phyloP scores from a whole-genome alignment of 2,113 vertebrate species.

The Anarhynchus alexandrinus region DNA sequence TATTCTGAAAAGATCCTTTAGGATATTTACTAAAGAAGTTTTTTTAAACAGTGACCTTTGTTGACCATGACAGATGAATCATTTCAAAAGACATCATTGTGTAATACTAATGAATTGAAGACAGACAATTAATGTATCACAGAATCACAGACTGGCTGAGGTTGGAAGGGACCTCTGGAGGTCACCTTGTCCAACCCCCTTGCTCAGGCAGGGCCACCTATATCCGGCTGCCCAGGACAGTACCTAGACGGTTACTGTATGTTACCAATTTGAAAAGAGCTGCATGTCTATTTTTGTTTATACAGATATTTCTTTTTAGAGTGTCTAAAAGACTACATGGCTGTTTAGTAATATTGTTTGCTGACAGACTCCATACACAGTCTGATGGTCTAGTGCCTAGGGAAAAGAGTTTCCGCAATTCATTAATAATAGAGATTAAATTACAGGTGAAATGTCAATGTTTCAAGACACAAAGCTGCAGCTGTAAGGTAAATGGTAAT shows the following conservation, averaged over 20 bases:
- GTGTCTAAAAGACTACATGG: neutral
- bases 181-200: neutral
- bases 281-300: neutral
- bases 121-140: neutral
- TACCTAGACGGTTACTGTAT: neutral
- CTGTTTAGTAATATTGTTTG: neutral
- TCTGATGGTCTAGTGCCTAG: neutral
- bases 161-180: neutral
- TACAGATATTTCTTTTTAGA: neutral
- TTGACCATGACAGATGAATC: neutral
- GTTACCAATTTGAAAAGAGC: neutral
- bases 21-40: neutral
- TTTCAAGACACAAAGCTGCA: neutral
- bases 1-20: neutral
- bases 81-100: neutral
- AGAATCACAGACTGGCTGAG: neutral
- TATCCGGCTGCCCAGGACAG: neutral
- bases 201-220: neutral
- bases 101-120: neutral
- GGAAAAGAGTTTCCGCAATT: neutral
- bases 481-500: neutral
- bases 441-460: neutral
- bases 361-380: neutral
- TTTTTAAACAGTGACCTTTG: neutral
- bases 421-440: neutral